Base-by-base conservation (phyloP, 1,140 invertebrate genomes). In the Tetramorium alpestre region DNA sequence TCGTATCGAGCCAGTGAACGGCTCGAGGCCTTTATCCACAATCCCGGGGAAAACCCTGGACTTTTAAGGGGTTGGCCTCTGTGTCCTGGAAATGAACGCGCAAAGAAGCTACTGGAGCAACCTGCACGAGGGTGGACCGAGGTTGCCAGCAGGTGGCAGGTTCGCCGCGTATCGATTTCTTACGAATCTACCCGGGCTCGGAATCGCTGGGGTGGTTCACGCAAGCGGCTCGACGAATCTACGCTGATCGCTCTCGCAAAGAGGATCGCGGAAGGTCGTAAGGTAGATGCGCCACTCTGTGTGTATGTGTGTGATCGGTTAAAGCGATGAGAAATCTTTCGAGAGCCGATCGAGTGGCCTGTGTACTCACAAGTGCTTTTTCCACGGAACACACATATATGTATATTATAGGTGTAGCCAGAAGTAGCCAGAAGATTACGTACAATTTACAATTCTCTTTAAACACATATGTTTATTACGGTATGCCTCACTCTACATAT, bases 91-190 rank as follows among this genome's bases (percentile, higher is more conserved):
- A 76, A 81, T 64, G 69, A 86, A 58, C 75, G 54, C 75, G 54
- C 60, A 70, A 62, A 60, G 76, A 82, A 84, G 80, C 80, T 60
- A 84, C 80, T 56, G 69, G 54, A 44, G 69, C 47, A 84, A 84
- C 80, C 47, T 84, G 81, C 93, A 89, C 89, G 87, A 92, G 89
- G 85, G 91, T 84, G 87, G 90, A 90, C 91, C 87, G 92, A 91
- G 91, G 90, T 91, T 93, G 90, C 93, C 93, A 93, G 93, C 93
- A 94, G 93, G 93, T 94, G 93, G 93, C 93, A 94, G 93, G 93
- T 93, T 92, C 70, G 89, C 90, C 75, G 91, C 91, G 92, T 93
- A 94, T 94, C 93, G 93, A 94, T 94, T 94, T 94, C 93, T 94
- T 93, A 94, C 93, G 93, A 93, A 94, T 92, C 92, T 90, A 93